Percentiles rank a stretch among this genome's conserved stretches.
phyloP scores from a whole-genome alignment of 2,797 vertebrate genomes.

The Caiman crocodilus region DNA sequence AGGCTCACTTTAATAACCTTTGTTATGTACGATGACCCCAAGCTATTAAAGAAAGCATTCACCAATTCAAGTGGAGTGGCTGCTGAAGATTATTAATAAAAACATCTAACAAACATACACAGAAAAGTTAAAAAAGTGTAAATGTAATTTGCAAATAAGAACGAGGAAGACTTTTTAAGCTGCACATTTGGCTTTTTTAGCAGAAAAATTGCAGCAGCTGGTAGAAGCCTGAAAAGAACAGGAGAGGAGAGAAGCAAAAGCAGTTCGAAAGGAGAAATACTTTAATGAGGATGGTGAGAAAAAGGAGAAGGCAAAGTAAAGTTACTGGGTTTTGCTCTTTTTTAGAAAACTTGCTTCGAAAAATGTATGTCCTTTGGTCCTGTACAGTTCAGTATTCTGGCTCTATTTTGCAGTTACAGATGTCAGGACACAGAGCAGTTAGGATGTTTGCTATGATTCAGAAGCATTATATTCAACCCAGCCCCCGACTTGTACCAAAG shows the following conservation, averaged over 20 bases:
- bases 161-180: neutral
- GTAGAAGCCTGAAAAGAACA: neutral
- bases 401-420: too few relatives aligned
- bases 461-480: too few relatives aligned
- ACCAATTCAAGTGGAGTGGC: neutral
- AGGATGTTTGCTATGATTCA: too few relatives aligned
- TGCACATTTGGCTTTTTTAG: neutral
- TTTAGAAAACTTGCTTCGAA: too few relatives aligned
- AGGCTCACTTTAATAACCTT: neutral
- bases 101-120: neutral
- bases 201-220: neutral
- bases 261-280: neutral
- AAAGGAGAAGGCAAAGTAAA: neutral
- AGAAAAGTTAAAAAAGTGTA: rapidly evolving
- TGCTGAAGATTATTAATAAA: neutral
- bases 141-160: neutral
- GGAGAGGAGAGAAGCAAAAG: neutral
- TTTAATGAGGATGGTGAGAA: neutral
- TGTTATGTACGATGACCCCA: neutral
- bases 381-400: too few relatives aligned
- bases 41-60: neutral
- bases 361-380: too few relatives aligned
- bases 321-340: neutral
- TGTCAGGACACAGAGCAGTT: too few relatives aligned
- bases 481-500: too few relatives aligned